Percentiles rank a stretch among this genome's conserved stretches.
phyloP scores from a whole-genome alignment of 2,888 invertebrate species.

The Penaeus monodon region DNA sequence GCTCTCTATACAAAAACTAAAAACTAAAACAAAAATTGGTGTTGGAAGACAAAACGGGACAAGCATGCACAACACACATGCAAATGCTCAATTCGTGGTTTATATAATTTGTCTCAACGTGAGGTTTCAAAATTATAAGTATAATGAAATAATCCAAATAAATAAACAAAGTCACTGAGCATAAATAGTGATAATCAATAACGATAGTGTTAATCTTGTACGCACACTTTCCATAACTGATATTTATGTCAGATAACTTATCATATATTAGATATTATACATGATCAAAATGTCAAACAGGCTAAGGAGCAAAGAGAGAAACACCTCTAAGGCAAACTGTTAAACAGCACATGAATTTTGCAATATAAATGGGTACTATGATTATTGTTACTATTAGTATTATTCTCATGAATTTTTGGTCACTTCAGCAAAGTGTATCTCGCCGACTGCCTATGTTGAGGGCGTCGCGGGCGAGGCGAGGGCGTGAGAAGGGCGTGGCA shows the following conservation, averaged over 20 bases:
- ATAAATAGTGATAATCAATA: no score
- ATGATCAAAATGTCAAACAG: constrained; percentile 14
- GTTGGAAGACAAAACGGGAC: constrained; percentile 32
- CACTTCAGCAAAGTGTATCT: constrained; percentile 61
- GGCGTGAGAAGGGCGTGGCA: constrained; percentile 62
- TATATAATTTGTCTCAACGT: constrained; percentile 12
- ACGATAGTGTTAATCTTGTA: no score
- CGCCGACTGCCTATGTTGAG: constrained; percentile 58
- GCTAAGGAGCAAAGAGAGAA: constrained; percentile 22
- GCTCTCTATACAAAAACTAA: no score
- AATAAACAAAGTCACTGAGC: no score
- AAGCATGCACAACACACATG: constrained; percentile 39
- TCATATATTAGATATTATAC: no score
- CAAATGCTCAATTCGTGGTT: constrained; percentile 33
- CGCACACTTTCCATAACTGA: no score
- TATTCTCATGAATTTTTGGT: constrained; percentile 20
- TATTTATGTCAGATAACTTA: no score
- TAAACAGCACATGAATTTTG: not conserved
- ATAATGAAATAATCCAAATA: no score
- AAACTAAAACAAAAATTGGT: constrained; percentile 33
- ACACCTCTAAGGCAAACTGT: not conserved
- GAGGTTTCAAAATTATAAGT: constrained; percentile 19
- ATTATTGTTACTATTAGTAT: constrained; percentile 27
- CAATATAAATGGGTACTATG: constrained; percentile 22
- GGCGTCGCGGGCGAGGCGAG: constrained; percentile 58